These are phyloP conservation scores for Ephialtes manifestator DNA, from an alignment of 2,888 invertebrate genomes.

Conservation along the genomic window DNA sequence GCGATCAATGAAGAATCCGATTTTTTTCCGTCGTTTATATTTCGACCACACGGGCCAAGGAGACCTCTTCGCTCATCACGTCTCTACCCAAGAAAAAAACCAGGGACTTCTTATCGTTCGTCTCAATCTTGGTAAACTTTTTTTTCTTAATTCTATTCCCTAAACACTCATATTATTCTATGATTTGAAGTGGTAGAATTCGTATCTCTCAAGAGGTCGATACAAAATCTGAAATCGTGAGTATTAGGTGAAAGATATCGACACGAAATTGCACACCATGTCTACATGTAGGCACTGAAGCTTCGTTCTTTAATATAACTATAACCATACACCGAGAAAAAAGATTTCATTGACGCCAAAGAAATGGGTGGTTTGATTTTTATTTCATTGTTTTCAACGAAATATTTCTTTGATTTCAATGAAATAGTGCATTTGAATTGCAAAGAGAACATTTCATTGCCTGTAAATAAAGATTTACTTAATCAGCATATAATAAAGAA, in stretches of 20 bases:
- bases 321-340: too few species aligned
- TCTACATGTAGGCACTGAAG: too few species aligned
- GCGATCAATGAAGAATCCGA: constrained; percentile 59
- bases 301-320: too few species aligned
- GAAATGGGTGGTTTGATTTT: too few species aligned
- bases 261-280: background rate
- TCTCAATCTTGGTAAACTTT: background rate
- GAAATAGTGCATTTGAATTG: too few species aligned
- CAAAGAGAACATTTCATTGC: too few species aligned
- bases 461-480: too few species aligned
- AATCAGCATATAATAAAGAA: too few species aligned
- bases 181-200: background rate
- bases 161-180: background rate
- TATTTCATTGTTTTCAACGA: too few species aligned
- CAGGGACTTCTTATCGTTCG: background rate
- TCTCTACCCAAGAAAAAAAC: constrained; percentile 4
- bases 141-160: background rate
- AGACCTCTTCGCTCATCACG: background rate
- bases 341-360: too few species aligned
- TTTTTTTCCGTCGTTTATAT: constrained; percentile 6
- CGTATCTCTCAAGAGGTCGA: background rate
- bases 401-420: too few species aligned
- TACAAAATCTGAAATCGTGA: background rate
- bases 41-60: background rate
- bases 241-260: background rate